Percentiles rank a stretch among this genome's conserved stretches.
phyloP scores from a whole-genome alignment of 2,888 invertebrate species.

The Dusona sp. region DNA sequence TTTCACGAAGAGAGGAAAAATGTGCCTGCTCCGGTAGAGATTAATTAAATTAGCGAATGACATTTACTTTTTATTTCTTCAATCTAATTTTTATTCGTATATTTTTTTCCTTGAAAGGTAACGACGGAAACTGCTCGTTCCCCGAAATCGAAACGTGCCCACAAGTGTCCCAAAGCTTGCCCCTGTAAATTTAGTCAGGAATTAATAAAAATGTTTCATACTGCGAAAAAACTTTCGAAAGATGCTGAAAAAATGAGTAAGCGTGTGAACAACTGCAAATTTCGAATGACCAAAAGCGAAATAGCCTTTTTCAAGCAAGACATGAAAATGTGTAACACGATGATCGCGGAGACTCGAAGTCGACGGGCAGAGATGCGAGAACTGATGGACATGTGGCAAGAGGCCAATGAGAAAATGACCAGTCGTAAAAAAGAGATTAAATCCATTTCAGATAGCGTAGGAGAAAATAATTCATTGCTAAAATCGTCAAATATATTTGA shows the following conservation, averaged over 20 bases:
- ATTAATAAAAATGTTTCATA: slow-evolving; percentile 59
- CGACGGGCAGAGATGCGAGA: slow-evolving; percentile 63
- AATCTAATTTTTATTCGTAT: not conserved
- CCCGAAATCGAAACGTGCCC: slow-evolving; percentile 42
- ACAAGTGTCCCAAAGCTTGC: slow-evolving; percentile 58
- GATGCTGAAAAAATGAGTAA: slow-evolving; percentile 38
- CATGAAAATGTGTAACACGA: slow-evolving; percentile 56
- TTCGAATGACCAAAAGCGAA: slow-evolving; percentile 68
- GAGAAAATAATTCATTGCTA: not conserved
- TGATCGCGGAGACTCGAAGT: slow-evolving; percentile 56
- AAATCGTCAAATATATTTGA: not conserved
- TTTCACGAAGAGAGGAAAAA: slow-evolving; percentile 39
- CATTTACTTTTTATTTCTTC: too few relatives aligned
- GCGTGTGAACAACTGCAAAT: slow-evolving; percentile 36
- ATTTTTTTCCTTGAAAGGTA: slow-evolving; percentile 15
- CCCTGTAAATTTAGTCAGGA: slow-evolving; percentile 59
- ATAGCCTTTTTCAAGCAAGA: slow-evolving; percentile 60
- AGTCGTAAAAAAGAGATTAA: slow-evolving; percentile 53
- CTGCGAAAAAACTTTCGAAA: slow-evolving; percentile 36
- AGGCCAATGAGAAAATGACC: slow-evolving; percentile 63
- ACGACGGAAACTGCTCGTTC: slow-evolving; percentile 38
- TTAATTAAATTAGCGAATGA: not conserved
- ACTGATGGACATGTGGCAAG: slow-evolving; percentile 68
- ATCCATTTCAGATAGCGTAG: slow-evolving; percentile 52
- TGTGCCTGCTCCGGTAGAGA: slow-evolving; percentile 41